phyloP scores from a whole-genome alignment of 64 coral and sea anemone species.

The Trachythela sp. region DNA sequence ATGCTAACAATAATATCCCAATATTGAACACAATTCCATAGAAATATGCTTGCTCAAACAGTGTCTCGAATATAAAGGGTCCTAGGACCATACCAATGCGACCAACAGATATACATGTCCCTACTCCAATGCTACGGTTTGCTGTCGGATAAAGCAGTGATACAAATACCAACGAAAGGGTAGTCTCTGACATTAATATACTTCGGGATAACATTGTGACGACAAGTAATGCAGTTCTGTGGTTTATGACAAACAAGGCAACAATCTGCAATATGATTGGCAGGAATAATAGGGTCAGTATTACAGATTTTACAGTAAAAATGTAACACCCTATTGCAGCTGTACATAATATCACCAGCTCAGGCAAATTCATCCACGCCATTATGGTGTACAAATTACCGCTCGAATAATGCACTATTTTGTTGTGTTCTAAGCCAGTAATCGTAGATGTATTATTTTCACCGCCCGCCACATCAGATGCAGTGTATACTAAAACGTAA shows the following conservation, averaged over 20 bases:
- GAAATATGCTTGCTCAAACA: not conserved
- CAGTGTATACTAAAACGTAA: not conserved
- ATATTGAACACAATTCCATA: not conserved
- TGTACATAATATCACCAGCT: not conserved
- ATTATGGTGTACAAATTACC: not conserved
- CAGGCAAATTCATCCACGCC: not conserved
- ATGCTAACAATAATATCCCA: not conserved
- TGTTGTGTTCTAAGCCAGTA: not conserved
- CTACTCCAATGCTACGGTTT: not conserved
- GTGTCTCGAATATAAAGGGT: not conserved
- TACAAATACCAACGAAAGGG: not conserved
- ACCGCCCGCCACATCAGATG: not conserved
- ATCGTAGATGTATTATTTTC: not conserved
- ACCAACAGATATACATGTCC: not conserved
- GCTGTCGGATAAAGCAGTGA: not conserved
- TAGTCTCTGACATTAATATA: not conserved
- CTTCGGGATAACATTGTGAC: not conserved
- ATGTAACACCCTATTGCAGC: not conserved
- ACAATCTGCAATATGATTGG: not conserved
- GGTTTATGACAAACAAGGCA: not conserved
- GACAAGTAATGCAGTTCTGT: not conserved
- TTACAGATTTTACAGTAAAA: not conserved
- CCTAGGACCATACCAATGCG: not conserved
- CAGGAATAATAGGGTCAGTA: not conserved
- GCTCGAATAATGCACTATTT: not conserved